A percentile compares a stretch with the other conserved stretches of the same genome.
Conservation (phyloP, 1,140 invertebrate genomes). For the Micrasema longulum region DNA sequence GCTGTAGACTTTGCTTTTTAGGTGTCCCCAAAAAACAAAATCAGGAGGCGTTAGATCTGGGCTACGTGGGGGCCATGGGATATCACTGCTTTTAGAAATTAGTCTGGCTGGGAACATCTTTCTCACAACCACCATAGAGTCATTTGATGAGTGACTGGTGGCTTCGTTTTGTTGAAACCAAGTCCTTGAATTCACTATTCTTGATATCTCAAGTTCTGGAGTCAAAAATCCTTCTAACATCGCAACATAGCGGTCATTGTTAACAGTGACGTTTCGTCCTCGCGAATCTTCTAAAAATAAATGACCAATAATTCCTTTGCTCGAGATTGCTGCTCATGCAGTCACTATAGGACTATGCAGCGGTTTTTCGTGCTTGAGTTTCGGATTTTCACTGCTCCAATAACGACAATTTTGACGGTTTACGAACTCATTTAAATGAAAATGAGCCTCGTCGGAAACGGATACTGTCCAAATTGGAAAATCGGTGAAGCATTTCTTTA, state of each 20-base stretch:
- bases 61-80: too few relatives aligned
- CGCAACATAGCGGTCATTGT: background rate
- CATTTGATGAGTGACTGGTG: background rate
- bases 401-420: too few relatives aligned
- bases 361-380: conserved; percentile 1
- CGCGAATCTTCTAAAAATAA: conserved; percentile 1
- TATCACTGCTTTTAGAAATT: too few relatives aligned
- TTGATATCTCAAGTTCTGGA: background rate
- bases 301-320: conserved; percentile 53
- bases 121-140: background rate
- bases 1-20: background rate
- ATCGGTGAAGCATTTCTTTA: background rate
- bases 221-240: conserved; percentile 1
- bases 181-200: conserved; percentile 1
- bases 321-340: too few relatives aligned
- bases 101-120: background rate
- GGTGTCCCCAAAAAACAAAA: too few relatives aligned
- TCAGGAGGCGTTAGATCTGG: too few relatives aligned
- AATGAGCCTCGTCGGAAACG: background rate
- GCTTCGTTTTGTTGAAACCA: background rate
- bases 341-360: conserved; percentile 1
- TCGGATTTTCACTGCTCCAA: background rate
- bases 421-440: background rate
- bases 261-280: conserved; percentile 6
- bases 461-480: background rate